phyloP scores from a whole-genome alignment of 2,113 vertebrate genomes.

The Lichenostomus cassidix region DNA sequence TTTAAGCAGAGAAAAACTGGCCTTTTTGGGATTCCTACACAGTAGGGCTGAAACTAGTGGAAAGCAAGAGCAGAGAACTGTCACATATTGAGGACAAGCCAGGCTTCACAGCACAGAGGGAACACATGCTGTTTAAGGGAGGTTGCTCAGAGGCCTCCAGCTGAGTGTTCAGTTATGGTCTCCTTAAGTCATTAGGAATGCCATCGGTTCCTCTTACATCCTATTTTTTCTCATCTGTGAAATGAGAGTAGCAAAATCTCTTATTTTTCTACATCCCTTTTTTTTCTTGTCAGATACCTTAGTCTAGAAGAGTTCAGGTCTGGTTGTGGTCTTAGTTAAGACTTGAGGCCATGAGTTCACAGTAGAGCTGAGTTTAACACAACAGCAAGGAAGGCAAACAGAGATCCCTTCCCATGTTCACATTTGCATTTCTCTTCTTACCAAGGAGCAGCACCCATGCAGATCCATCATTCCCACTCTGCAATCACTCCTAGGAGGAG shows the following conservation, averaged over 20 bases:
- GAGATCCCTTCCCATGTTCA: not conserved
- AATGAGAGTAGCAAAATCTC: not conserved
- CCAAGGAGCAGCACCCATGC: not conserved
- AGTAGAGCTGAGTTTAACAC: not conserved
- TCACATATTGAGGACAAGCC: rapidly evolving
- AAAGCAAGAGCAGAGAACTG: not conserved
- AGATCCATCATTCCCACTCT: not conserved
- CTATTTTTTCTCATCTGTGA: not conserved
- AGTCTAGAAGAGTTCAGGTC: not conserved
- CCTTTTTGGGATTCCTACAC: not conserved
- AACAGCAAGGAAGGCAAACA: not conserved
- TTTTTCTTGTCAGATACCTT: not conserved
- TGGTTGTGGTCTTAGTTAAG: not conserved
- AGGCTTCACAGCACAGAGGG: not conserved
- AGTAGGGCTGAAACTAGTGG: not conserved
- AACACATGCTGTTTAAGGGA: not conserved
- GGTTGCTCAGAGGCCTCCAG: not conserved
- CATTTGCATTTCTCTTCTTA: not conserved
- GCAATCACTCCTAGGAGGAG: not conserved
- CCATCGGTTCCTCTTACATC: not conserved
- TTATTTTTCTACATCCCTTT: not conserved
- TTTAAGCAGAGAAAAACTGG: not conserved
- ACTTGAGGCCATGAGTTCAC: not conserved
- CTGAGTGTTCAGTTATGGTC: rapidly evolving
- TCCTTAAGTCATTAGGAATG: not conserved